A percentile compares a stretch with the other conserved stretches of the same genome.
These are phyloP conservation scores for Allochrocebus solatus DNA, from an alignment of 2,797 vertebrate species.

Conservation along the genomic window DNA sequence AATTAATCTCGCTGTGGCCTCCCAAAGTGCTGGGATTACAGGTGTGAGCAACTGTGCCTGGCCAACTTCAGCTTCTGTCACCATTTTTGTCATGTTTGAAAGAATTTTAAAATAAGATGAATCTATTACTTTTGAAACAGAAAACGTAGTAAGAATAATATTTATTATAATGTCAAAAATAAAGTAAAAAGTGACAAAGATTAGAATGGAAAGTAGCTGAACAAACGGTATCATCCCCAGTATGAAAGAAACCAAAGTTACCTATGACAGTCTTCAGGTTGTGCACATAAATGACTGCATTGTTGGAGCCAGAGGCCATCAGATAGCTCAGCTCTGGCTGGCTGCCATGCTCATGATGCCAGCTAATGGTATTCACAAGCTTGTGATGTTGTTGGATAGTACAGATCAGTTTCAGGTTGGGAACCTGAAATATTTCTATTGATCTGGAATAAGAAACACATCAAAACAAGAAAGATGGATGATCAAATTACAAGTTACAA, in stretches of 20 bases:
- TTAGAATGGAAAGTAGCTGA: background rate
- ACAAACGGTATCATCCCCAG: background rate
- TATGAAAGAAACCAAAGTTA: slow-evolving; percentile 73
- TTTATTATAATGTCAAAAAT: slow-evolving; percentile 21
- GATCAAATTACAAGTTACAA: background rate
- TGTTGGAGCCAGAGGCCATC: slow-evolving; percentile 95
- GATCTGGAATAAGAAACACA: slow-evolving; percentile 85
- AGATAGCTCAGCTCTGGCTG: slow-evolving; percentile 87
- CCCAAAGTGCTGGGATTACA: background rate
- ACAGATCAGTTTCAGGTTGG: slow-evolving; percentile 90
- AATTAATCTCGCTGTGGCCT: background rate
- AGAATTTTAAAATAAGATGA: background rate
- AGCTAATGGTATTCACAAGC: slow-evolving; percentile 93
- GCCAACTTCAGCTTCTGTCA: background rate
- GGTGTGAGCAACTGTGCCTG: background rate
- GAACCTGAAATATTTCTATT: slow-evolving; percentile 92
- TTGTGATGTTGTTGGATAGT: slow-evolving; percentile 97
- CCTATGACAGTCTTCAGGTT: slow-evolving; percentile 89
- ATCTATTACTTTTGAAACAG: background rate
- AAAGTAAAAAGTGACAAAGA: background rate
- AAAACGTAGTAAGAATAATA: background rate
- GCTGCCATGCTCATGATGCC: slow-evolving; percentile 91
- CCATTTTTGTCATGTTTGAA: slow-evolving; percentile 3
- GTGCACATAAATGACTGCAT: slow-evolving; percentile 93
- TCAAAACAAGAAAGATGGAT: slow-evolving; percentile 34